These are phyloP conservation scores for Thalassophryne amazonica DNA, from an alignment of 2,797 vertebrate species.

Conservation along the genomic window DNA sequence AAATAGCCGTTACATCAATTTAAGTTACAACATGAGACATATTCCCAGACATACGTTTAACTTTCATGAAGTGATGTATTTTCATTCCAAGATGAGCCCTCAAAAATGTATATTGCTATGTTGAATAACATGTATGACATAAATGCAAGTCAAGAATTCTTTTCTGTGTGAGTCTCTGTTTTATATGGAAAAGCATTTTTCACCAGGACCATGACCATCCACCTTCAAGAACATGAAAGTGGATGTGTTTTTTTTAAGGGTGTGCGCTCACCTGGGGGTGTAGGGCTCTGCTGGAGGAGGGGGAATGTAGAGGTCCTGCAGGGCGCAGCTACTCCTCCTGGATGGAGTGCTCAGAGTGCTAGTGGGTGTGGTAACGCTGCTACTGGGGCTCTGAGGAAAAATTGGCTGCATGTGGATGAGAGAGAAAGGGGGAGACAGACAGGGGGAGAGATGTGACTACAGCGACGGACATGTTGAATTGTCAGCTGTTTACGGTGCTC, in stretches of 20 bases:
- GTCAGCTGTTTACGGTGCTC: conserved; percentile 37
- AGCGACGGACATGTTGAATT: conserved; percentile 51
- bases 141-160: no score
- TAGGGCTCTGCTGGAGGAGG: conserved; percentile 96
- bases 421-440: conserved; percentile 13
- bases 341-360: conserved; percentile 96
- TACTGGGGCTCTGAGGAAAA: conserved; percentile 95
- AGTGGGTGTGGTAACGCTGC: conserved; percentile 94
- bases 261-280: conserved; percentile 85
- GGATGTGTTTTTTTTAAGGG: conserved; percentile 1
- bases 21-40: no score
- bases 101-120: no score
- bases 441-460: conserved; percentile 50
- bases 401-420: conserved; percentile 82
- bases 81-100: no score
- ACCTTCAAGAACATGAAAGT: no score
- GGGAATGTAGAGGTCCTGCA: conserved; percentile 96
- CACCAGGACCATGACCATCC: no score
- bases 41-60: no score
- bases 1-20: no score
- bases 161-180: no score
- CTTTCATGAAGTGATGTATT: no score
- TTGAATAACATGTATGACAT: no score
- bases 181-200: no score
- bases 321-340: conserved; percentile 94